phyloP scores from a whole-genome alignment of 2,113 vertebrate species.

The Egretta garzetta region DNA sequence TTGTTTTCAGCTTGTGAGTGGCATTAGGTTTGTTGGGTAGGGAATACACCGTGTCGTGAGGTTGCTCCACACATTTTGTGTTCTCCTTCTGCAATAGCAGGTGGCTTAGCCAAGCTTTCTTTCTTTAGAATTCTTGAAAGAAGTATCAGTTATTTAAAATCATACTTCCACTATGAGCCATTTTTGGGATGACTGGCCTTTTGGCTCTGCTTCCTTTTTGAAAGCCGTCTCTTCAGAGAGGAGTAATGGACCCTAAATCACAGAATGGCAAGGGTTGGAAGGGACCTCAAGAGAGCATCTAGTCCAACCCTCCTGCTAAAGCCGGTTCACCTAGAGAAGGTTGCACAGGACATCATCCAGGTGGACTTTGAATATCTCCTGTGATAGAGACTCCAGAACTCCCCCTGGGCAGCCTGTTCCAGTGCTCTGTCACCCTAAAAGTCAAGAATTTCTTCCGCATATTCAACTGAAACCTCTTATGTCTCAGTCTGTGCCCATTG shows the following conservation, averaged over 20 bases:
- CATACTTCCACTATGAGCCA: neutral
- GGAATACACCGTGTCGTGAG: rapidly evolving
- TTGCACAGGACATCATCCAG: too few species aligned
- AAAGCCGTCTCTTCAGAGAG: neutral
- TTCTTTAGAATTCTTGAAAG: neutral
- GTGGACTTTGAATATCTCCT: too few species aligned
- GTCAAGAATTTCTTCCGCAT: too few species aligned
- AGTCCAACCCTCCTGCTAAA: too few species aligned
- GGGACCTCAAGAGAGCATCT: too few species aligned
- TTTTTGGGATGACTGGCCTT: neutral
- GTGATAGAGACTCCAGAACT: too few species aligned
- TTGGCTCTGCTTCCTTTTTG: neutral
- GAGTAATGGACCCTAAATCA: neutral
- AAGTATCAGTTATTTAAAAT: neutral
- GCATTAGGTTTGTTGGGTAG: neutral
- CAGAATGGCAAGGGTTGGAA: too few species aligned
- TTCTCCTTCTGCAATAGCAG: neutral
- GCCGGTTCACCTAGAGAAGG: too few species aligned
- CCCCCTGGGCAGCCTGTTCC: too few species aligned
- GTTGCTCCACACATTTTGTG: neutral
- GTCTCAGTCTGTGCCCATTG: too few species aligned
- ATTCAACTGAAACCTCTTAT: too few species aligned
- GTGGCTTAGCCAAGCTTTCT: neutral
- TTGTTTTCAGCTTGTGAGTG: neutral
- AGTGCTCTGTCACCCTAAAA: too few species aligned